phyloP scores from a whole-genome alignment of 2,797 vertebrate species.

The Pangasius larnaudii region DNA sequence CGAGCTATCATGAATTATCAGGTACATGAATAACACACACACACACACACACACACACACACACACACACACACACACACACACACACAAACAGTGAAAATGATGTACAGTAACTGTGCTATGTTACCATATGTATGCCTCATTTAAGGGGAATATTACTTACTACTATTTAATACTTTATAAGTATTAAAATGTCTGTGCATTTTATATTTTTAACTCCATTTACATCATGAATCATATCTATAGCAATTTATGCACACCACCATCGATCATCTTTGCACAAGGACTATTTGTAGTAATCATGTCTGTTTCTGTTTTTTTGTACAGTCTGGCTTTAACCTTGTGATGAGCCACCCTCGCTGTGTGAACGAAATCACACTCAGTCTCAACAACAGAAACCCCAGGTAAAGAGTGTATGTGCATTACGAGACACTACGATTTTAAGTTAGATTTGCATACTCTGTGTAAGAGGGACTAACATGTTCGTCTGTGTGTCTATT shows the following conservation, averaged over 20 bases:
- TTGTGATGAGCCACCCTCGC: slow-evolving; percentile 93
- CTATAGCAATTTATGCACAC: not conserved
- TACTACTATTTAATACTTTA: not conserved
- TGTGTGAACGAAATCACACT: slow-evolving; percentile 97
- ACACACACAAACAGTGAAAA: not conserved
- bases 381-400: slow-evolving; percentile 93
- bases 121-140: not conserved
- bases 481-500: not conserved
- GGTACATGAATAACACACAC: slow-evolving; percentile 68
- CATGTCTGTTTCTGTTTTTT: not conserved
- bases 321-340: slow-evolving; percentile 91
- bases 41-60: not conserved
- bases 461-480: not conserved
- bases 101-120: not conserved
- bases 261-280: not conserved
- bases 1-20: slow-evolving; percentile 99
- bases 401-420: slow-evolving; percentile 77
- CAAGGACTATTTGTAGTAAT: not conserved
- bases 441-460: not conserved
- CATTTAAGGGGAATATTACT: not conserved
- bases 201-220: not conserved
- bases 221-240: not conserved
- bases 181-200: not conserved
- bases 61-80: not conserved
- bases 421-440: not conserved